Evolutionary conservation across 2,113 vertebrate species (phyloP).

Genomic region (Sminthopsis crassicaudata): DNA sequence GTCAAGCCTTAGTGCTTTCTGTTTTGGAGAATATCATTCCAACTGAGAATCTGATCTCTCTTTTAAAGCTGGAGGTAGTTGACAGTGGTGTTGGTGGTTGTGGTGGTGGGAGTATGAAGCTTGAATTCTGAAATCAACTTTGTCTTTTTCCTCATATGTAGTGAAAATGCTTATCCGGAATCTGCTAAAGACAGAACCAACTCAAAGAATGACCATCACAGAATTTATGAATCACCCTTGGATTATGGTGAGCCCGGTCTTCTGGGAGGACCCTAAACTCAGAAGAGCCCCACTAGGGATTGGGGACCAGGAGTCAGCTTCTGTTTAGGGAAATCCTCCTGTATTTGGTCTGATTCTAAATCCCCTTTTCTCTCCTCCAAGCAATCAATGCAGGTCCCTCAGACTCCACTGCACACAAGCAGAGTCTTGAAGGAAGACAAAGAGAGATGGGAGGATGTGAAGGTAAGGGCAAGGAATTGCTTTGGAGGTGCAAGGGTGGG

Average conservation of each 20-base stretch:
- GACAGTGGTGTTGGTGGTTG: background rate
- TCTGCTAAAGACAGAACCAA: slow-evolving; percentile 97
- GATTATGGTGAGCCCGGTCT: slow-evolving; percentile 91
- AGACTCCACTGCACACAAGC: slow-evolving; percentile 98
- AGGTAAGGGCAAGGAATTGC: slow-evolving; percentile 84
- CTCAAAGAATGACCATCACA: slow-evolving; percentile 97
- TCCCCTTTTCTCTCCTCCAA: slow-evolving; percentile 66
- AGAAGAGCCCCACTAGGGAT: accelerated
- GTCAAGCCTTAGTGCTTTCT: background rate
- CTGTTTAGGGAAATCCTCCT: background rate
- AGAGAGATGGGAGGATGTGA: slow-evolving; percentile 97
- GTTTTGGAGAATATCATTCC: background rate
- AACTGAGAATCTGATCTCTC: background rate
- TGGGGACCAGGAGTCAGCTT: too few relatives aligned
- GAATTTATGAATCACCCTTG: slow-evolving; percentile 99
- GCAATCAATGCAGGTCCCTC: slow-evolving; percentile 97
- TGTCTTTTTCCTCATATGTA: slow-evolving; percentile 69
- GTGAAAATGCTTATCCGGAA: slow-evolving; percentile 96
- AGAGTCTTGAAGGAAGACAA: slow-evolving; percentile 97
- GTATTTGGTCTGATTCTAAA: background rate
- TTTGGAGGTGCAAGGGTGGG: background rate
- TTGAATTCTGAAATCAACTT: slow-evolving; percentile 9
- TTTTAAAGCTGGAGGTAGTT: background rate
- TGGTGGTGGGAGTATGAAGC: background rate
- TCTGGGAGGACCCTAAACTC: too few relatives aligned